Base-by-base conservation (phyloP, 2,113 vertebrate species). In the Rutilus rutilus region DNA sequence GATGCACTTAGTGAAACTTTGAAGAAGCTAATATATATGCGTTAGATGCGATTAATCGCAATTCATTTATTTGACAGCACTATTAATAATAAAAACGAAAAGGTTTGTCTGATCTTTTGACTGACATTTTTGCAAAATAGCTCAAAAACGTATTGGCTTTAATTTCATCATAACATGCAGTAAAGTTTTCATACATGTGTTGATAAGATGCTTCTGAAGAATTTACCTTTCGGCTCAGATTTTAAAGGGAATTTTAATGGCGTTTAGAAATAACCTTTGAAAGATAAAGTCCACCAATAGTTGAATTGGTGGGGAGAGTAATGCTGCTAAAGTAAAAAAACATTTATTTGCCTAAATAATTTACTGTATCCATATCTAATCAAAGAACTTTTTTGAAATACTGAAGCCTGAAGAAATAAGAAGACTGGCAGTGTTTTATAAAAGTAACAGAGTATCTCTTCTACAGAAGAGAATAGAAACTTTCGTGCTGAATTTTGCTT, bases 311-410 rank as follows among this genome's bases (percentile, higher is more conserved):
- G 67, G 75, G 23, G 10, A 75, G 23, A 47, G 23, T 25, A 69
- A 54, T 77, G 23, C 8, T 25, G 67, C 33, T 82, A 57, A 57
- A 57, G 19, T 57, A 23, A 21, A 57, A 23, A 57, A 57, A 57
- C 54, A 57, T 21, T 42, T 73, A 73, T 73, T 73, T 42, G 69
- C 69, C 36, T 42, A 73, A 73, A 73, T 42, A 73, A 73, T 42
- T n/a, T n/a, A 42, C 39, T 12, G 36, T 71, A 71, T 71, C 67
- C 21, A 36, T n/a, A n/a, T n/a, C 67, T 71, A 39, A 23, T 71
- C 67, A 23, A 23, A 71, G 0, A 39, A 71, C 19, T 71, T 9
- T n/a, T 71, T 69, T 9, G 21, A 71, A 71, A 42, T 21, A 33
- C 9, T 71, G 36, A n/a, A 42, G 21, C 36, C 1, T 65, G 9